Evolutionary conservation across 2,797 vertebrate genomes (phyloP), one percentile per base, ranked within the genome.

Genomic region (Alectoris magna): DNA sequence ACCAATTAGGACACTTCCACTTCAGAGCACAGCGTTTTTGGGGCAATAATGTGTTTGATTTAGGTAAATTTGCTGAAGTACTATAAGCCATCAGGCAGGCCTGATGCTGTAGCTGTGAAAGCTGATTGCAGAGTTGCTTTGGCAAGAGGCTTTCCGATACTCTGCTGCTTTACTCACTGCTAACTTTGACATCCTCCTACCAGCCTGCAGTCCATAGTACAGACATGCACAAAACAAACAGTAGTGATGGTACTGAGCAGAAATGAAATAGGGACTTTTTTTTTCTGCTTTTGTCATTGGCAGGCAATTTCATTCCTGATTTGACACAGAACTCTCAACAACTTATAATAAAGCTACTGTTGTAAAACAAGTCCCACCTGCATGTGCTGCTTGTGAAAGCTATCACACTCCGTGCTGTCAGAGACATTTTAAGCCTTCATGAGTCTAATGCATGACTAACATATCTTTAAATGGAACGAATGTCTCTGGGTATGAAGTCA

Each of bases 301-400:
- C 94, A 84, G 46, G 44, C 83, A 29, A 13, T 69, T 46, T 92
- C 83, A 94, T 97, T 97, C 88, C 77, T 84, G 62, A 94, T 97
- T 96, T 94, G 93, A 90, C 71, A 91, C 26, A 79, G 93, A 94
- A 91, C 27, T 60, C 48, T 75, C 64, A 87, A 46, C 62, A 95
- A 87, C 82, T 93, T 93, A n/a, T 60, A 84, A 81, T 94, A 93
- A 94, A 76, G 38, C 39, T 87, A 60, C 53, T 44, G 60, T 93
- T 48, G 88, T 93, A 91, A 94, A 96, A 93, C 38, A 82, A 76
- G 69, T 91, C 84, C 48, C 38, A 55, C 51, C 64, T 92, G 73
- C 60, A 39, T 2, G n/a, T 70, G 49, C 72, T 91, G 1, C 64
- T 92, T 10, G 14, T 74, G 92, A 94, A 91, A 64, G 34, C 49